phyloP scores from a whole-genome alignment of 2,888 invertebrate genomes.

The Phengaris alcon region DNA sequence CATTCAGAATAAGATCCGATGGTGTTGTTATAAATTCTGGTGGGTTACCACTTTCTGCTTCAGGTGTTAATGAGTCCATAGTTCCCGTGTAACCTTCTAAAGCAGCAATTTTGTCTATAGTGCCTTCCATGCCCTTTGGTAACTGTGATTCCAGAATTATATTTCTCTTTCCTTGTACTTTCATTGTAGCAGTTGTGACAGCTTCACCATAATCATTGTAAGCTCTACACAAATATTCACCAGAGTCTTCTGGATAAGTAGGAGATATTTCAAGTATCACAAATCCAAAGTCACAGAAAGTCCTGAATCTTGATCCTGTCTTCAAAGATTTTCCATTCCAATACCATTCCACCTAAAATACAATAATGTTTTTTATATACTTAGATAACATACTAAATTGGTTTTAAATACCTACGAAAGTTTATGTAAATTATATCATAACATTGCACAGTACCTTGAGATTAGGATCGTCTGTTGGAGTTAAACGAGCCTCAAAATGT shows the following conservation, averaged over 20 bases:
- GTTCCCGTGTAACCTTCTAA: conserved; percentile 90
- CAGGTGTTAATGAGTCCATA: conserved; percentile 83
- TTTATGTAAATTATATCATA: background rate
- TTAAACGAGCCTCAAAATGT: conserved; percentile 93
- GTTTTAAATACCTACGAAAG: background rate
- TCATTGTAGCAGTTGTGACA: conserved; percentile 92
- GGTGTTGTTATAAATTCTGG: conserved; percentile 95
- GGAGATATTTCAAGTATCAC: conserved; percentile 98
- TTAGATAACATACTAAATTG: background rate
- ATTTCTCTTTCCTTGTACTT: conserved; percentile 93
- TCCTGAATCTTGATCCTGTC: conserved; percentile 95
- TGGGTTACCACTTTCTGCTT: conserved; percentile 91
- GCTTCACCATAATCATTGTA: conserved; percentile 94
- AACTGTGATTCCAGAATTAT: conserved; percentile 95
- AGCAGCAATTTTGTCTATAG: conserved; percentile 95
- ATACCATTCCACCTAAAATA: conserved; percentile 91
- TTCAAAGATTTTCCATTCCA: conserved; percentile 94
- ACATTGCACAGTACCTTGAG: conserved; percentile 79
- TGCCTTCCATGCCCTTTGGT: conserved; percentile 95
- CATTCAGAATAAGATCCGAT: conserved; percentile 88
- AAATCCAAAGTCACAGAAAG: conserved; percentile 98
- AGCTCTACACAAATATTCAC: conserved; percentile 93
- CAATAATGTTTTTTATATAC: background rate
- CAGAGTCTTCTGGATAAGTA: conserved; percentile 97
- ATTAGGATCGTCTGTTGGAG: conserved; percentile 94